Evolutionary conservation across 2,113 vertebrate genomes (phyloP).

Genomic region (Xenopus tropicalis): UCB_Xtro_10.0 CM004447.2:51313501-51314000

Average conservation of each 20-base stretch:
- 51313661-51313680: not conserved
- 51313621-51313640: constrained; percentile 33
- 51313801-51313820: constrained; percentile 82
- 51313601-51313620: constrained; percentile 77
- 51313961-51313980: constrained; percentile 78
- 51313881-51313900: not conserved
- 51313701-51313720: constrained; percentile 79
- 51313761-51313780: constrained; percentile 83
- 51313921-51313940: constrained; percentile 58
- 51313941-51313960: constrained; percentile 81
- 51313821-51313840: constrained; percentile 63
- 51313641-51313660: too few relatives aligned
- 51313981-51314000: constrained; percentile 70
- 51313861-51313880: not conserved
- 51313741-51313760: constrained; percentile 88
- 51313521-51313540: constrained; percentile 80
- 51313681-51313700: constrained; percentile 48
- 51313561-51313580: constrained; percentile 84
- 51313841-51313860: constrained; percentile 73
- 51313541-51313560: constrained; percentile 88
- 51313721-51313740: constrained; percentile 77
- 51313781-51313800: constrained; percentile 85
- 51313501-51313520: constrained; percentile 77
- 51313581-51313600: constrained; percentile 82
- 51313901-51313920: not conserved